A percentile compares a stretch with the other conserved stretches of the same genome.
Evolutionary conservation across 1,140 invertebrate genomes (phyloP).

Genomic region (Drosophila novamexicana): DNA sequence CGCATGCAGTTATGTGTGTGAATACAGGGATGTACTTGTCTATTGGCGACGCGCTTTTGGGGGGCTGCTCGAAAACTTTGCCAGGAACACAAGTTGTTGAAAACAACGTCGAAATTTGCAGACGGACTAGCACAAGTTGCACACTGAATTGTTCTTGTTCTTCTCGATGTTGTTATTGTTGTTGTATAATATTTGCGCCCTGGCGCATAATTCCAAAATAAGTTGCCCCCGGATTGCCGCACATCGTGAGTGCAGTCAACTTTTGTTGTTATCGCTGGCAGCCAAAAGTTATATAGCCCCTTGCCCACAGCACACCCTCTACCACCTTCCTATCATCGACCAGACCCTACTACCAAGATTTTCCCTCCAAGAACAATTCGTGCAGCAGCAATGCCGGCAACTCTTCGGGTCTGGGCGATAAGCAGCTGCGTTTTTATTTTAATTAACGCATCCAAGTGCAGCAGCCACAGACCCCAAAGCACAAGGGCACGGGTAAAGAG

Average conservation of each 20-base stretch:
- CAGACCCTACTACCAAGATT: background rate
- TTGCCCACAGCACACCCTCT: background rate
- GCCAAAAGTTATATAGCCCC: slow-evolving; percentile 54
- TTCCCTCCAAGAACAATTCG: slow-evolving; percentile 25
- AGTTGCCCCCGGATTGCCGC: slow-evolving; percentile 27
- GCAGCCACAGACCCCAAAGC: slow-evolving; percentile 9
- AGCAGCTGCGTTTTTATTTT: slow-evolving; percentile 70
- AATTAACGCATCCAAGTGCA: slow-evolving; percentile 68
- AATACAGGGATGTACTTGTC: slow-evolving; percentile 64
- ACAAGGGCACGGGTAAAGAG: no score
- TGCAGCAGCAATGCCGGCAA: background rate
- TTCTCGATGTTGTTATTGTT: slow-evolving; percentile 8
- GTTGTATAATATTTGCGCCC: slow-evolving; percentile 52
- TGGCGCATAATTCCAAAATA: slow-evolving; percentile 75
- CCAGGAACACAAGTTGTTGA: slow-evolving; percentile 65
- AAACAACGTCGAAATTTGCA: slow-evolving; percentile 63
- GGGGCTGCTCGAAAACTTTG: slow-evolving; percentile 38
- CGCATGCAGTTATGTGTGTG: background rate
- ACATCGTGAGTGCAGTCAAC: slow-evolving; percentile 59
- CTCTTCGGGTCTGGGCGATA: slow-evolving; percentile 31
- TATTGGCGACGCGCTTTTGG: slow-evolving; percentile 28
- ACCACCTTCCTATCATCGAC: background rate
- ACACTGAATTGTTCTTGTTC: slow-evolving; percentile 19
- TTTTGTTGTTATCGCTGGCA: slow-evolving; percentile 71
- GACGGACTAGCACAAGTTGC: slow-evolving; percentile 8